These are phyloP conservation scores for Athalia cordata DNA, from an alignment of 2,888 invertebrate genomes.

Conservation along the genomic window DNA sequence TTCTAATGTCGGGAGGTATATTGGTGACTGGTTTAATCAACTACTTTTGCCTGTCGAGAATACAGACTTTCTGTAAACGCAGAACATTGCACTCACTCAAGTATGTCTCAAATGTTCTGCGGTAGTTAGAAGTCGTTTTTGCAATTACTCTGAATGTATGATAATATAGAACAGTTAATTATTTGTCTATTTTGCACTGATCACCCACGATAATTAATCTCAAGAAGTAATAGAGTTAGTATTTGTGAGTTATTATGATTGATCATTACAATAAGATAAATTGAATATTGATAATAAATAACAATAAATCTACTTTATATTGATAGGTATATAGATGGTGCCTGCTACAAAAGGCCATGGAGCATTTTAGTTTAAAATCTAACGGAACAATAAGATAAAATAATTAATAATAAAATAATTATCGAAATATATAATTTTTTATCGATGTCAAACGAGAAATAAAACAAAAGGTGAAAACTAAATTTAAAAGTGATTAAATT, in stretches of 20 bases:
- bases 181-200: conserved; percentile 60
- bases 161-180: conserved; percentile 54
- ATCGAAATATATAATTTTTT: conserved; percentile 54
- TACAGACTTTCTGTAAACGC: background rate
- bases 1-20: background rate
- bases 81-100: background rate
- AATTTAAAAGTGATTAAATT: conserved; percentile 60
- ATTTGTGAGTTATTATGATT: conserved; percentile 63
- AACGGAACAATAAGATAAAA: conserved; percentile 64
- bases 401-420: conserved; percentile 61
- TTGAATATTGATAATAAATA: conserved; percentile 61
- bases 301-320: conserved; percentile 59
- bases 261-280: conserved; percentile 61
- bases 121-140: conserved; percentile 14
- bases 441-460: conserved; percentile 52
- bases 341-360: conserved; percentile 55
- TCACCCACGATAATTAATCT: conserved; percentile 56
- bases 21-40: background rate
- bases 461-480: conserved; percentile 51
- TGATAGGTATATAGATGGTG: conserved; percentile 48
- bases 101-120: conserved; percentile 1
- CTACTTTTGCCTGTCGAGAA: background rate
- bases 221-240: conserved; percentile 58
- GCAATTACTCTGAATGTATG: conserved; percentile 42
- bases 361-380: conserved; percentile 64